phyloP scores from a whole-genome alignment of 2,113 vertebrate genomes.

The Lepisosteus oculatus region DNA sequence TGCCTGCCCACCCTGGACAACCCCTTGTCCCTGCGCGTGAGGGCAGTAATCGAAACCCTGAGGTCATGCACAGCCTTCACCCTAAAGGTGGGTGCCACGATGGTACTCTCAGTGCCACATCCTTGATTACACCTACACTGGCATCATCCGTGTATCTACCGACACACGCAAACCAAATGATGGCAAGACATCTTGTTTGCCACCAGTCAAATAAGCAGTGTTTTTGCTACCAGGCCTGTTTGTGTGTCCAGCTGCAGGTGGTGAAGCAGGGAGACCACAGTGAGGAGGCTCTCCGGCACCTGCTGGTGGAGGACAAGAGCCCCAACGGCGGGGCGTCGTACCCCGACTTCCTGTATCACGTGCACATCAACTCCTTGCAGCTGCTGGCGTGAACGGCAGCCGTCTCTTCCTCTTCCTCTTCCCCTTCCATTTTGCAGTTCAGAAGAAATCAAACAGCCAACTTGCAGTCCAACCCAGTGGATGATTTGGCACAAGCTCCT shows the following conservation, averaged over 20 bases:
- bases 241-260: slow-evolving; percentile 50
- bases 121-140: neutral
- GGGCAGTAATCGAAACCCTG: slow-evolving; percentile 47
- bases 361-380: slow-evolving; percentile 64
- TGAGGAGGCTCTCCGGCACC: slow-evolving; percentile 63
- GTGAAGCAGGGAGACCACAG: slow-evolving; percentile 64
- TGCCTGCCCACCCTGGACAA: slow-evolving; percentile 59
- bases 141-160: neutral
- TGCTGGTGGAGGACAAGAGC: slow-evolving; percentile 71
- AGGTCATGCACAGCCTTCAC: slow-evolving; percentile 34
- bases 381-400: slow-evolving; percentile 45
- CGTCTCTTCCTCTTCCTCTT: neutral
- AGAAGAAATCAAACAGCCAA: too few relatives aligned
- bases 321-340: slow-evolving; percentile 71
- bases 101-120: neutral
- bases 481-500: too few relatives aligned
- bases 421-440: neutral
- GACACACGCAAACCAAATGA: neutral
- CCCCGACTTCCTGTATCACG: slow-evolving; percentile 70
- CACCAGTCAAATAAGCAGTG: neutral
- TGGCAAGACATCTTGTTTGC: too few relatives aligned
- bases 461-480: too few relatives aligned
- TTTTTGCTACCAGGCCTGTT: neutral
- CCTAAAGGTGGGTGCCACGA: slow-evolving; percentile 49
- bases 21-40: slow-evolving; percentile 45